Evolutionary conservation across 1,140 invertebrate genomes (phyloP).

Genomic region (Oryctes rhinoceros): DNA sequence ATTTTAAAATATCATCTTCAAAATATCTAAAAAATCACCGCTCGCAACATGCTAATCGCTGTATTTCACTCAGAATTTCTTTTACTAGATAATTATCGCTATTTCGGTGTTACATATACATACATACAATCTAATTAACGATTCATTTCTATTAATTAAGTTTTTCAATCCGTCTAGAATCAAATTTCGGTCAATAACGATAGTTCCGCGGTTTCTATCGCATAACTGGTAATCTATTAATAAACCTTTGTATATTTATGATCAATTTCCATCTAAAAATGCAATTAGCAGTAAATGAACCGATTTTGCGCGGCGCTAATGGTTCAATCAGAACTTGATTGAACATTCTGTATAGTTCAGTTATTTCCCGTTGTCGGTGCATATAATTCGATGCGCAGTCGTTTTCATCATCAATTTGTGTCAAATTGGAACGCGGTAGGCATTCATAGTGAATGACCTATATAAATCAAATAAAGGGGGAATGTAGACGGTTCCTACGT

Average conservation of each 20-base stretch:
- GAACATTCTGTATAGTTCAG: not conserved
- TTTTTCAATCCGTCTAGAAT: not conserved
- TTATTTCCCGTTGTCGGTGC: not conserved
- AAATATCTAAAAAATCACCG: too few species aligned
- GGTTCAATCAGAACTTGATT: not conserved
- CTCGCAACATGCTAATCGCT: too few species aligned
- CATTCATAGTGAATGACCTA: not conserved
- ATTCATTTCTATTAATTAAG: too few species aligned
- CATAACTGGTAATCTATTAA: not conserved
- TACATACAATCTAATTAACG: too few species aligned
- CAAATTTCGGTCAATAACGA: not conserved
- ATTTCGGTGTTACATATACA: too few species aligned
- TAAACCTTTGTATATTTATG: constrained; percentile 3
- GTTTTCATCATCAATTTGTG: not conserved
- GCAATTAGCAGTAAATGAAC: not conserved
- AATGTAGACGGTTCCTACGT: too few species aligned
- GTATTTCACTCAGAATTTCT: too few species aligned
- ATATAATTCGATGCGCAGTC: not conserved
- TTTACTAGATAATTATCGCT: too few species aligned
- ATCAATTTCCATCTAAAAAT: constrained; percentile 17
- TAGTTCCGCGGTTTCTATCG: not conserved
- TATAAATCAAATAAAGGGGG: not conserved
- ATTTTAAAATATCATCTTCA: too few species aligned
- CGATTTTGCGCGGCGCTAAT: not conserved
- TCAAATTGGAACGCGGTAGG: not conserved